A percentile compares a stretch with the other conserved stretches of the same genome.
phyloP scores from a whole-genome alignment of 2,797 vertebrate genomes.

The Sphenodon punctatus region DNA sequence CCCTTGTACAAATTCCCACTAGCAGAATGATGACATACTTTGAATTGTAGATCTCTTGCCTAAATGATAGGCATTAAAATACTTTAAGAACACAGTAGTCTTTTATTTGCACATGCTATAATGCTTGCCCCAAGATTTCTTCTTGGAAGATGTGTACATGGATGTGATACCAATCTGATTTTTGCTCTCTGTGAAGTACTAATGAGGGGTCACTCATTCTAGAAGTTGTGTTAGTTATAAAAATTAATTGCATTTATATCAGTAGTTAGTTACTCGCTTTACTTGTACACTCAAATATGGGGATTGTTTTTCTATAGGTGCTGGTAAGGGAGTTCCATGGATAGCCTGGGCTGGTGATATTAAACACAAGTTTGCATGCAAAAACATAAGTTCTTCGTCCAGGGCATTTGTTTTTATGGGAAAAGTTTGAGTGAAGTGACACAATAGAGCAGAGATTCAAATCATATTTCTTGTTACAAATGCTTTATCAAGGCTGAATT shows the following conservation, averaged over 20 bases:
- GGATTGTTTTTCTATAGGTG: background rate
- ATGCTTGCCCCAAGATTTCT: background rate
- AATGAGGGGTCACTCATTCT: background rate
- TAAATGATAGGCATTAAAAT: background rate
- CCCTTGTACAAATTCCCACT: conserved; percentile 16
- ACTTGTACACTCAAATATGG: rapidly evolving
- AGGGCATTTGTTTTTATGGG: background rate
- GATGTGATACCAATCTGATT: background rate
- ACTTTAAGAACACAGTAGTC: background rate
- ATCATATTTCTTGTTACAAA: background rate
- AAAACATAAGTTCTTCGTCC: background rate
- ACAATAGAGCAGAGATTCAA: background rate
- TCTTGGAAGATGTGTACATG: background rate
- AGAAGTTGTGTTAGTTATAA: background rate
- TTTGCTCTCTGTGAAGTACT: background rate
- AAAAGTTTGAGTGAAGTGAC: background rate
- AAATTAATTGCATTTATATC: background rate
- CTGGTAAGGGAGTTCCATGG: background rate
- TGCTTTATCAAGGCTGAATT: background rate
- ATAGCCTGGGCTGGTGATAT: background rate
- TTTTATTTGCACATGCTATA: background rate
- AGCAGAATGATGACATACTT: conserved; percentile 12
- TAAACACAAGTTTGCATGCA: background rate
- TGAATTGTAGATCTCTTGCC: conserved; percentile 34
- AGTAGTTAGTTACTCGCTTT: background rate